Evolutionary conservation across 2,113 vertebrate species (phyloP).

Genomic region (Cyanistes caeruleus): DNA sequence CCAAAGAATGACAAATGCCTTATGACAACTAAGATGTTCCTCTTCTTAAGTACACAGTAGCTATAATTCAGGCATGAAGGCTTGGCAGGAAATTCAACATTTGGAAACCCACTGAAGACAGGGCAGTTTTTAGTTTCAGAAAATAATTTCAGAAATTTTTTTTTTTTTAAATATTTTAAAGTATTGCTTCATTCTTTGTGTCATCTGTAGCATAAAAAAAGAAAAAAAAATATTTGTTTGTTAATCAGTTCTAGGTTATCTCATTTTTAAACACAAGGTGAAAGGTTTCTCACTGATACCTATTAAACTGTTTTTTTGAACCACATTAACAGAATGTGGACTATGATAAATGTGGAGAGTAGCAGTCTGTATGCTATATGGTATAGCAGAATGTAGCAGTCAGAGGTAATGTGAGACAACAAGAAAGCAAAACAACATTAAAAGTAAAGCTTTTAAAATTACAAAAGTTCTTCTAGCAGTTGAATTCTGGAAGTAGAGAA

Average conservation of each 20-base stretch:
- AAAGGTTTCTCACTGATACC: not conserved
- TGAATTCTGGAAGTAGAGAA: not conserved
- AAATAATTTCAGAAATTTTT: not conserved
- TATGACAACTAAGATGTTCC: constrained; percentile 47
- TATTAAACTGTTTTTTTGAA: not conserved
- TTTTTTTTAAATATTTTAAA: not conserved
- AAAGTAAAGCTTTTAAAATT: not conserved
- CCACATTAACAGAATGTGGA: not conserved
- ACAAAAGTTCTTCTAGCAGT: not conserved
- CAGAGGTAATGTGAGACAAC: not conserved
- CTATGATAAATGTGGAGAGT: not conserved
- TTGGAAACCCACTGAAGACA: not conserved
- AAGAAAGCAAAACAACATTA: not conserved
- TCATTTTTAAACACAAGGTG: not conserved
- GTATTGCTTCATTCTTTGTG: not conserved
- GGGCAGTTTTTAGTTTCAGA: not conserved
- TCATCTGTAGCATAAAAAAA: not conserved
- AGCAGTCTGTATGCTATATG: not conserved
- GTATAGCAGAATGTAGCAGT: not conserved
- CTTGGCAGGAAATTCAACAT: not conserved
- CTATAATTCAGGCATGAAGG: constrained; percentile 20
- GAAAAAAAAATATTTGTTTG: not conserved
- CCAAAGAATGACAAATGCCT: constrained; percentile 48
- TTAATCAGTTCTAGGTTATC: not conserved
- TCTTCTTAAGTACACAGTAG: not conserved